Evolutionary conservation across 2,797 vertebrate species (phyloP).

Genomic region (Trichosurus vulpecula): DNA sequence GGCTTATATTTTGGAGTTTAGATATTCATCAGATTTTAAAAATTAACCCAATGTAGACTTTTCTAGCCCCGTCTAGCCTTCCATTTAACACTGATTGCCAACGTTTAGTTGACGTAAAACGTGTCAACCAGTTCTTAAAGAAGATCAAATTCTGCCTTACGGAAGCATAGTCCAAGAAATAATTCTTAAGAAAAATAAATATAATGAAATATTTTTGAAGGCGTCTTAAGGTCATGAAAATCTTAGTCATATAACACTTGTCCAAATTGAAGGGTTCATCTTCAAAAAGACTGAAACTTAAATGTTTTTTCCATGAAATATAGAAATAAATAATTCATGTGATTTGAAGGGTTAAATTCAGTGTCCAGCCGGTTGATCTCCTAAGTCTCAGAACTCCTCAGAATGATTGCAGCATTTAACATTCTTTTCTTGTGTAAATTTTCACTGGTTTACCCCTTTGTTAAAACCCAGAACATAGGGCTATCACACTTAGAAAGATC

Average conservation of each 20-base stretch:
- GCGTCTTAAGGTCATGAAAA: neutral
- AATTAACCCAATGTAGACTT: neutral
- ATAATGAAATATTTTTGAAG: neutral
- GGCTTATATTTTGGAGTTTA: neutral
- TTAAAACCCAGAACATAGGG: fast-evolving
- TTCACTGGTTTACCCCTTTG: neutral
- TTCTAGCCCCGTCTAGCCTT: neutral
- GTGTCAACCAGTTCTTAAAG: neutral
- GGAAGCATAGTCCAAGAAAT: neutral
- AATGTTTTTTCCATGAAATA: neutral
- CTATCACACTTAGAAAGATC: neutral
- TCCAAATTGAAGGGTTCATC: neutral
- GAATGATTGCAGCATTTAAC: neutral
- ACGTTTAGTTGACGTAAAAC: constrained; percentile 1
- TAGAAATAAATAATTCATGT: neutral
- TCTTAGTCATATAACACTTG: neutral
- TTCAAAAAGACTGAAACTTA: constrained; percentile 16
- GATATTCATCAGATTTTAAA: neutral
- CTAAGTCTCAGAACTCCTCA: neutral
- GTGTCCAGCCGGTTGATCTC: neutral
- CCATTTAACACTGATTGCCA: neutral
- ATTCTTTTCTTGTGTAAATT: neutral
- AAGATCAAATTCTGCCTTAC: neutral
- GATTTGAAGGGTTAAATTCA: neutral
- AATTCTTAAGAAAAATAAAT: constrained; percentile 11